Base-by-base conservation (phyloP, 2,888 invertebrate genomes). In the Sminthurinus aureus region DNA sequence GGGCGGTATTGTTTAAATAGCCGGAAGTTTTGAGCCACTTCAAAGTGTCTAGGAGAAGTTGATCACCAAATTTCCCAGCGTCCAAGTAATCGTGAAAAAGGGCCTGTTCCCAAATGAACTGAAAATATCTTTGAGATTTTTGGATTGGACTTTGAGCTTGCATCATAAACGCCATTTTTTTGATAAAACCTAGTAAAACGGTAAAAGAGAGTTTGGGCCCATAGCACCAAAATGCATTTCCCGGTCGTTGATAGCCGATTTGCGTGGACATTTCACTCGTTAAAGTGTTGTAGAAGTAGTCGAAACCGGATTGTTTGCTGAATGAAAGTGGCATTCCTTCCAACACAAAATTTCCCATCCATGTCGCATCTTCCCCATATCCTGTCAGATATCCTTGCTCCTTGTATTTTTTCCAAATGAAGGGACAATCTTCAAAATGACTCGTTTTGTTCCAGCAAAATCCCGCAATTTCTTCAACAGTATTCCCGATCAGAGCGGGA, bases 41-140 rank as follows among this genome's bases (percentile, higher is more conserved):
- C 81, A 97, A 90, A 89, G 95, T 92, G 0, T 91, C 89, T 86
- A 91, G 89, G 88, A 94, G 93, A 76, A 92, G 91, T 0, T 92
- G 91, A 89, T 98, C 97, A 85, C 95, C 94, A 51, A 93, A 90
- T 89, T 93, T 92, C 0, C 96, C 95, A 89, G 94, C 93, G 89
- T 96, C 96, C 81, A 97, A 92, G 89, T 93, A 93, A 89, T 97
- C 97, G 90, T 98, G 97, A 0, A 95, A 95, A 88, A 97, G 91
- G 83, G 95, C 94, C 0, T 94, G 93, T 84, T 95, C 93, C 96
- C 97, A 97, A 89, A 95, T 94, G 88, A 97, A 94, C 0, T 94
- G 95, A 90, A 97, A 97, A 89, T 94, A 93, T 22, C 93, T 92
- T 1, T 58, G 20, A 11, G 20, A 11, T 0, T 91, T 89, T 80